Percentiles rank a stretch among this genome's conserved stretches.
Conservation (phyloP, 2,113 vertebrate genomes). For the Pavo muticus region DNA sequence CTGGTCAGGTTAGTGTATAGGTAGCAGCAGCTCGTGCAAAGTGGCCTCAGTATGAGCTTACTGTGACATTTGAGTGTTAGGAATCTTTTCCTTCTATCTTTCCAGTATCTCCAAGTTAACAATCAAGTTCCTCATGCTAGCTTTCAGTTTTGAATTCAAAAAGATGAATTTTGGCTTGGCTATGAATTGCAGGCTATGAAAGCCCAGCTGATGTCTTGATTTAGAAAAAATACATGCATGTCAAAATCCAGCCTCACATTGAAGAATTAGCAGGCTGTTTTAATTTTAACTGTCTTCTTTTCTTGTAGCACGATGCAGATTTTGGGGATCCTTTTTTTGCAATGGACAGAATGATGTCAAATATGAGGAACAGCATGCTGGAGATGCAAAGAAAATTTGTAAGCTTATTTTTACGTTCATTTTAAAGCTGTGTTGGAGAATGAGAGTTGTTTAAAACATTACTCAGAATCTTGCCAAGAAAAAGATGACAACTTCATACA, state of each 20-base stretch:
- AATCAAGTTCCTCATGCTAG: neutral
- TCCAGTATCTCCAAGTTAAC: neutral
- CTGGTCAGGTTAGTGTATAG: neutral
- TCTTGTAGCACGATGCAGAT: slow-evolving; percentile 76
- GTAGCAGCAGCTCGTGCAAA: neutral
- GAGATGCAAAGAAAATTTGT: slow-evolving; percentile 88
- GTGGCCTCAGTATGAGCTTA: neutral
- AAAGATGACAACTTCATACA: neutral
- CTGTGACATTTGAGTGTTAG: neutral
- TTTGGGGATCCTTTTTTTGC: slow-evolving; percentile 83
- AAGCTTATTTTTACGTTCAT: slow-evolving; percentile 64
- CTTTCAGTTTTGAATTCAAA: neutral
- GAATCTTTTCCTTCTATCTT: neutral
- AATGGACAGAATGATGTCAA: slow-evolving; percentile 89
- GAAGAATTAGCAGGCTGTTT: neutral
- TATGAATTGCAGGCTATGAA: neutral
- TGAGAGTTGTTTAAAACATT: neutral
- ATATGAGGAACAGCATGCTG: slow-evolving; percentile 86
- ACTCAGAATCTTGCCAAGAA: neutral
- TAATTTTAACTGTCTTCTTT: neutral
- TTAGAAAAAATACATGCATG: slow-evolving; percentile 10
- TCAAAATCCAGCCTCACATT: neutral
- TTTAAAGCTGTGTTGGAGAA: neutral
- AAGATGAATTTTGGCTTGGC: neutral
- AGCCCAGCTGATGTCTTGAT: neutral